These are phyloP conservation scores for Cylindroiulus punctatus DNA, from an alignment of 2,888 invertebrate species.

Conservation along the genomic window DNA sequence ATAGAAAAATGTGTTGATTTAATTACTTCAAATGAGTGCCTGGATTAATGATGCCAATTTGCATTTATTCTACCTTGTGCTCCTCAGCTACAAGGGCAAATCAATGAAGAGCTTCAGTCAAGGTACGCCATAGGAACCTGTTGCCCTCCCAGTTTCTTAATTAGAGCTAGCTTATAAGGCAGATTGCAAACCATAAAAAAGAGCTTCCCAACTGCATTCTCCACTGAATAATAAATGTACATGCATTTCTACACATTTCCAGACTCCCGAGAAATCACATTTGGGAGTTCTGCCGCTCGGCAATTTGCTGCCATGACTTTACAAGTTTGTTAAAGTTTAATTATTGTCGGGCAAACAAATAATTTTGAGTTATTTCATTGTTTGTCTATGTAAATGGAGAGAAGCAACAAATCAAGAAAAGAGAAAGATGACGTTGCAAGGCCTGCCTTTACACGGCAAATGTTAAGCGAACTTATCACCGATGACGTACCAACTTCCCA, in stretches of 20 bases:
- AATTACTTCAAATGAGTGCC: neutral
- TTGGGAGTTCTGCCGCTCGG: neutral
- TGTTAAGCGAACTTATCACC: neutral
- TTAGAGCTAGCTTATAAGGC: neutral
- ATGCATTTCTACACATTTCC: neutral
- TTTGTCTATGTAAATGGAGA: neutral
- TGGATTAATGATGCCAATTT: neutral
- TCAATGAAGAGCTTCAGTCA: no score
- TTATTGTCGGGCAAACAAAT: conserved; percentile 30
- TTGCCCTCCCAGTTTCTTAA: neutral
- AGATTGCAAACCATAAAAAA: neutral
- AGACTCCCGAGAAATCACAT: neutral
- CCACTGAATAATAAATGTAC: neutral
- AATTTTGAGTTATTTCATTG: conserved; percentile 34
- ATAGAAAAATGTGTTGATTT: neutral
- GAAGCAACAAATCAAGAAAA: neutral
- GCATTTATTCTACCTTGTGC: no score
- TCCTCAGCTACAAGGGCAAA: no score
- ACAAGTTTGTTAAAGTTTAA: conserved; percentile 45
- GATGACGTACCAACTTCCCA: neutral
- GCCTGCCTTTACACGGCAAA: neutral
- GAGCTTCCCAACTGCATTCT: neutral
- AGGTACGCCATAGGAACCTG: neutral
- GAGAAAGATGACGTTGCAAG: conserved; percentile 10
- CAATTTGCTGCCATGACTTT: conserved; percentile 45